These are phyloP conservation scores for Anticlea derivata DNA, from an alignment of 2,888 invertebrate species.

Conservation along the genomic window DNA sequence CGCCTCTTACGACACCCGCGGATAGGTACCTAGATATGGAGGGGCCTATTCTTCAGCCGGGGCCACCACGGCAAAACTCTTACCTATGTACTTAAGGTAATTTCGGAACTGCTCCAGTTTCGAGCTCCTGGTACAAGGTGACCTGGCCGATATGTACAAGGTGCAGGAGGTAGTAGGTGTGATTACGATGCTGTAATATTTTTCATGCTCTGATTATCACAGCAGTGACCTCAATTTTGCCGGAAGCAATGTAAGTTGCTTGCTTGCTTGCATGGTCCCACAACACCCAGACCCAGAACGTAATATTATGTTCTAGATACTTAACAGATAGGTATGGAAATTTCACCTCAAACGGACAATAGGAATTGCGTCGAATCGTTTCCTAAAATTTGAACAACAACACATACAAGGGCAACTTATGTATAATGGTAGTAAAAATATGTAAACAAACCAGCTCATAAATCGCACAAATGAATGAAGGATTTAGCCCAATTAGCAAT, in stretches of 20 bases:
- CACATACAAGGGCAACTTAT: neutral
- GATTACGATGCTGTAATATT: conserved; percentile 6
- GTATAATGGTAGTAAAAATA: neutral
- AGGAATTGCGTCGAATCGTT: neutral
- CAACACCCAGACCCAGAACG: too few species aligned
- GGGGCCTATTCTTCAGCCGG: too few species aligned
- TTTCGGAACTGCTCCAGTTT: too few species aligned
- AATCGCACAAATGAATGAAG: neutral
- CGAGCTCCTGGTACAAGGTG: too few species aligned
- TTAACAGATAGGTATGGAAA: too few species aligned
- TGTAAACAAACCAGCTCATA: neutral
- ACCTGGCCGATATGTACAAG: too few species aligned
- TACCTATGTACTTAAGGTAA: too few species aligned
- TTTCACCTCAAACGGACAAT: neutral
- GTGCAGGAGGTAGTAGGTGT: neutral
- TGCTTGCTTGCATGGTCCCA: too few species aligned
- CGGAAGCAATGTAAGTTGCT: conserved; percentile 13
- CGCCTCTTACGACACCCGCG: too few species aligned
- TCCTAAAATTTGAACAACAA: neutral
- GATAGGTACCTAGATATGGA: too few species aligned
- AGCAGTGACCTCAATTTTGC: conserved; percentile 24
- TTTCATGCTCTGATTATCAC: conserved; percentile 27
- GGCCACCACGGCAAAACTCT: too few species aligned
- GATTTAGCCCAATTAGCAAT: conserved; percentile 11
- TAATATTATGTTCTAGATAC: too few species aligned